A percentile compares a stretch with the other conserved stretches of the same genome.
Evolutionary conservation across 1,140 invertebrate species (phyloP).

Genomic region (Trichonephila clavipes): DNA sequence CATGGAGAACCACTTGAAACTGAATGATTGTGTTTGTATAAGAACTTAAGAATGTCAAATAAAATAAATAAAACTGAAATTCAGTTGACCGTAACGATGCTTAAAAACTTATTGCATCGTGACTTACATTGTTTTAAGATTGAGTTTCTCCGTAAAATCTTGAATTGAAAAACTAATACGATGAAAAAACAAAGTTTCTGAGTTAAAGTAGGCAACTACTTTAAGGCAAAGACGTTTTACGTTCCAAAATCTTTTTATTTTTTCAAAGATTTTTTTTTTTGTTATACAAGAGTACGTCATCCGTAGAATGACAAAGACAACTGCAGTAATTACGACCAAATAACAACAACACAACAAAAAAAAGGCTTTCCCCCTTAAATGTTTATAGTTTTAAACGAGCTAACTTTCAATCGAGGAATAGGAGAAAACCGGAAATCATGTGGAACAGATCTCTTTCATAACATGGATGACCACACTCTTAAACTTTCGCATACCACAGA

Average conservation of each 20-base stretch:
- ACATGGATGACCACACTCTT: neutral
- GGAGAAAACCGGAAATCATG: neutral
- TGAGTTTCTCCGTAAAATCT: too few species aligned
- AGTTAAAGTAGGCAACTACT: too few species aligned
- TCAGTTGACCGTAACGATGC: too few species aligned
- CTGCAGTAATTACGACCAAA: neutral
- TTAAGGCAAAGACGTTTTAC: neutral
- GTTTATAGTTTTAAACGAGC: neutral
- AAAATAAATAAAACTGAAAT: too few species aligned
- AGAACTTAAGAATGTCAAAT: too few species aligned
- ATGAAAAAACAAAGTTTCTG: too few species aligned
- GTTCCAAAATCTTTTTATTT: neutral
- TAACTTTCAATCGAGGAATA: neutral
- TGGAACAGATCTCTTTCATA: neutral
- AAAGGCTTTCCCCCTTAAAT: neutral
- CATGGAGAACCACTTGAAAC: too few species aligned
- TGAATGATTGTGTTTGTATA: too few species aligned
- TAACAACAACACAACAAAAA: too few species aligned
- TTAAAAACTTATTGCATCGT: too few species aligned
- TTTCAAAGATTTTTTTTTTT: neutral
- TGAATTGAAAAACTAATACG: too few species aligned
- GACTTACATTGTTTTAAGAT: too few species aligned
- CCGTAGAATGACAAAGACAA: neutral
- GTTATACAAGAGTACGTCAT: neutral
- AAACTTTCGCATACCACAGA: neutral